Evolutionary conservation across 53 echinoderm and acorn worm genomes (phyloP), one percentile per base, ranked within the genome.

Genomic region (Hippasteria phrygiana): DNA sequence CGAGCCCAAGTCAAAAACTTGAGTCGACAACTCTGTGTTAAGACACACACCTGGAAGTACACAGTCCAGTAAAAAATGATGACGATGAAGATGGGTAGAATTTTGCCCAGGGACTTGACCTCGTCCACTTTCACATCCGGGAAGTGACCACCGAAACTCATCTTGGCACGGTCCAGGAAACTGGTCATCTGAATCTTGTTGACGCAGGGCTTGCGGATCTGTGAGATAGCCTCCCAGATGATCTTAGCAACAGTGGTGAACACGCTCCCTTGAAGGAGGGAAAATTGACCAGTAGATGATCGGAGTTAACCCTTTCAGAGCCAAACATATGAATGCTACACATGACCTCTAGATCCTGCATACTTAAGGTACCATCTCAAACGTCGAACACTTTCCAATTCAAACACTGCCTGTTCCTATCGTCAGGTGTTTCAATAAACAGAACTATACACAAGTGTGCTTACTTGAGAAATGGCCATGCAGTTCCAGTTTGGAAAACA

Each of bases 61-160:
- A 99, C 71, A 14, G 99, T 99, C 95, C 96, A 99, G 31, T 99
- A 99, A 32, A 95, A 83, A 66, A 99, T 88, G 70, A 99, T 84
- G 54, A 91, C 75, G 17, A 78, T 66, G 71, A 99, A 95, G 34
- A 99, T 88, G 13, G 99, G 99, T n/a, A 99, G 64, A 32, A 99
- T 91, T 34, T 93, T 88, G 14, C 90, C 90, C 26, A 99, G 53
- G 4, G 77, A 87, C 75, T 96, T 96, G 32, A 95, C 95, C 39
- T 93, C 91, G 17, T 99, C 96, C 18, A 99, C 99, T 29, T 93
- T 88, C 18, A 48, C 43, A 22, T 96, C 96, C 2, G 89, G 88
- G 35, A 90, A 94, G 35, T 43, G 62, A 32, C 99, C 99, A 2
- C 99, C 99, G 50, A 96, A 90, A 36, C 90, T 88, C 48, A 83